Evolutionary conservation across 1,140 invertebrate species (phyloP), one percentile per base, ranked within the genome.

Genomic region (Anastatus disparis): DNA sequence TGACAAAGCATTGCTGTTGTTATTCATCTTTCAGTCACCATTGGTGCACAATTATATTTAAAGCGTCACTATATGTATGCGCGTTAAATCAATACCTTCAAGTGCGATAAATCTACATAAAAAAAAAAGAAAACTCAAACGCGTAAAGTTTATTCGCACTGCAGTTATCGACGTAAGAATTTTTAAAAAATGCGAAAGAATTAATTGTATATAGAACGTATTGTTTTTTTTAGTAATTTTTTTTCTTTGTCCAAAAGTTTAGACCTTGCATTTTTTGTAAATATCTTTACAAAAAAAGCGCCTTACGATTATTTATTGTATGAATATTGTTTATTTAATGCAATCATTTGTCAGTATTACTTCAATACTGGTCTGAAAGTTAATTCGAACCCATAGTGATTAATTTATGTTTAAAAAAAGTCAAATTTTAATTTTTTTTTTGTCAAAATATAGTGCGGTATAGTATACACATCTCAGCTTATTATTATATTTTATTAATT

Each of bases 191-290:
- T 22, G 42, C 20, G 24, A 55, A 12, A 35, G 10, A 24, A 22
- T 24, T 64, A 53, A 27, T 3, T 65, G 35, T 53, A 65, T 27
- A 65, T 52, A 65, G 46, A 53, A 42, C 24, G 27, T 53, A 53
- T 52, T 17, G n/a, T n/a, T n/a, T n/a, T n/a, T n/a, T n/a, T n/a
- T n/a, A n/a, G n/a, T n/a, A n/a, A n/a, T n/a, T n/a, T n/a, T n/a
- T n/a, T n/a, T n/a, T n/a, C n/a, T n/a, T n/a, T n/a, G n/a, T n/a
- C n/a, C n/a, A n/a, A n/a, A n/a, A n/a, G n/a, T n/a, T n/a, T n/a
- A n/a, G n/a, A n/a, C n/a, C n/a, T n/a, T n/a, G n/a, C n/a, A n/a
- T n/a, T n/a, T n/a, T n/a, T n/a, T n/a, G n/a, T n/a, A n/a, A n/a
- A n/a, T n/a, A n/a, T n/a, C n/a, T n/a, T n/a, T n/a, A n/a, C n/a